Conservation (phyloP, 2,113 vertebrate genomes). For the Mionectes macconnelli region DNA sequence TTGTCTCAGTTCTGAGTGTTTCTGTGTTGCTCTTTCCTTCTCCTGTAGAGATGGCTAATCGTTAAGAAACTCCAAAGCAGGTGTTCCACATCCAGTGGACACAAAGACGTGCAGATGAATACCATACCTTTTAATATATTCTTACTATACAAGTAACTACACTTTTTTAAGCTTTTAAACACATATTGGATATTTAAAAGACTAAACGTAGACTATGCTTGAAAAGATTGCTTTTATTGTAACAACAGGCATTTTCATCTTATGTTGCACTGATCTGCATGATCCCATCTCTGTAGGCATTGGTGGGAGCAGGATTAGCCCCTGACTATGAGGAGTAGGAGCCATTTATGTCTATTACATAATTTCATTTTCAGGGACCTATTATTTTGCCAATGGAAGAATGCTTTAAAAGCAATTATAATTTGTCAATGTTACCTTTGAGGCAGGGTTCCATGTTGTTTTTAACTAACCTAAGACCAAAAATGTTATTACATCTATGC, state of each 20-base stretch:
- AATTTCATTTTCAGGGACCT: slow-evolving; percentile 66
- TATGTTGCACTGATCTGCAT: slow-evolving; percentile 58
- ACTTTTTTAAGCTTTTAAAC: slow-evolving; percentile 18
- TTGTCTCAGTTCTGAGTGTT: not conserved
- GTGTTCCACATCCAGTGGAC: not conserved
- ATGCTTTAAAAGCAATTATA: slow-evolving; percentile 54
- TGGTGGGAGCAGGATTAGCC: slow-evolving; percentile 6
- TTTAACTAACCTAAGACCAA: slow-evolving; percentile 64
- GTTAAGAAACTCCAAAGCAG: not conserved
- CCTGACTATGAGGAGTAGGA: slow-evolving; percentile 46
- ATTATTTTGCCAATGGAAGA: slow-evolving; percentile 41
- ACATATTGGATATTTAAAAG: slow-evolving; percentile 8
- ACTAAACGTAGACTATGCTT: slow-evolving; percentile 5
- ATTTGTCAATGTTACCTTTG: slow-evolving; percentile 18
- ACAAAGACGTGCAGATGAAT: not conserved
- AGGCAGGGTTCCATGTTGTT: slow-evolving; percentile 43
- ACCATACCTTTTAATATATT: not conserved
- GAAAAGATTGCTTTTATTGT: slow-evolving; percentile 41
- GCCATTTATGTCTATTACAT: slow-evolving; percentile 7
- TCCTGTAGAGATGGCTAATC: not conserved
- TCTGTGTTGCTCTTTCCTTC: not conserved
- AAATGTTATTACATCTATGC: slow-evolving; percentile 2
- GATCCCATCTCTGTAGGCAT: not conserved
- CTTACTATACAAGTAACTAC: slow-evolving; percentile 9
- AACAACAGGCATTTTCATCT: slow-evolving; percentile 48